Evolutionary conservation across 1,140 invertebrate species (phyloP).

Genomic region (Bombus vancouverensis): DNA sequence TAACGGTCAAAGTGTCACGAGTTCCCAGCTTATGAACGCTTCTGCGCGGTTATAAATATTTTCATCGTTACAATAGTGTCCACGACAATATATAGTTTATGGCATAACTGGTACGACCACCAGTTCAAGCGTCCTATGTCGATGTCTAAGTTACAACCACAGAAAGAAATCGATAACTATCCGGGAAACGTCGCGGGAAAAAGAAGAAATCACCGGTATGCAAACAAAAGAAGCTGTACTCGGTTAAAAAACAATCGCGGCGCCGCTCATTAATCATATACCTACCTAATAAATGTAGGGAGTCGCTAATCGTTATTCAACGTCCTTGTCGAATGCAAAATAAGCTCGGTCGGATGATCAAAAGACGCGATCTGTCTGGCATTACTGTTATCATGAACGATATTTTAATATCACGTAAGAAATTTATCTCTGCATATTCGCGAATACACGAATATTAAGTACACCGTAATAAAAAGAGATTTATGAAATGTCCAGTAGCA

Average conservation of each 20-base stretch:
- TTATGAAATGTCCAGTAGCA: too few species aligned
- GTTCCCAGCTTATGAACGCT: too few species aligned
- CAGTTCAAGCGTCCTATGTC: not conserved
- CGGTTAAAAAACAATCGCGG: conserved; percentile 1
- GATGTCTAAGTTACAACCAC: not conserved
- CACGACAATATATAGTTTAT: too few species aligned
- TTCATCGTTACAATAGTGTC: not conserved
- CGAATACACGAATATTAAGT: not conserved
- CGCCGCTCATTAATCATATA: conserved; percentile 19
- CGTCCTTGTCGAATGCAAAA: not conserved
- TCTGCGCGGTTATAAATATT: not conserved
- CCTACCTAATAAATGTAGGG: conserved; percentile 1
- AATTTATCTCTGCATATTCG: not conserved
- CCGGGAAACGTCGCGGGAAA: not conserved
- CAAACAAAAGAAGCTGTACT: not conserved
- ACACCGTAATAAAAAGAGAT: not conserved
- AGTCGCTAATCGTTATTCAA: conserved; percentile 12
- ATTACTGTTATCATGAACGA: not conserved
- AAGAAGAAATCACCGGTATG: conserved; percentile 1
- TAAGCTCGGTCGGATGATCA: conserved; percentile 12
- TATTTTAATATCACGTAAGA: not conserved
- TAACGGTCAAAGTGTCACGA: not conserved
- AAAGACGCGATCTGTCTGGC: not conserved
- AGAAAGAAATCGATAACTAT: conserved; percentile 22
- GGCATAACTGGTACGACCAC: not conserved